Conservation (phyloP, 2,888 invertebrate genomes). For the Eristalis tenax region DNA sequence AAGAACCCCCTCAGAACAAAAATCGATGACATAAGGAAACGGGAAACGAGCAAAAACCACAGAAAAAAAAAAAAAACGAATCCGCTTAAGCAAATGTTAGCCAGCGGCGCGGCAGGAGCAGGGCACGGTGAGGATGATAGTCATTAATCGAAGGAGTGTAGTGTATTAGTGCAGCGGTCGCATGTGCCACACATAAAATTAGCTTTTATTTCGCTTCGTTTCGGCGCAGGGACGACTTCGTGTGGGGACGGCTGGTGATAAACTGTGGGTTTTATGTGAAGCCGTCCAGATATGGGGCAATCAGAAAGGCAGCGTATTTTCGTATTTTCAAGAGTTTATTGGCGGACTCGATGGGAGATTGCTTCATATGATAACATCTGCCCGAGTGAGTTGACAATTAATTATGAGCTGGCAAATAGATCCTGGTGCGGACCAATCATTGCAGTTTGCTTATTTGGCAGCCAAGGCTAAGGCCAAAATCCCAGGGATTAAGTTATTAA, state of each 20-base stretch:
- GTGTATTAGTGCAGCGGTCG: constrained; percentile 46
- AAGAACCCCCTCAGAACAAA: constrained; percentile 24
- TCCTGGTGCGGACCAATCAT: background rate
- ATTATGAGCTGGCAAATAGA: constrained; percentile 19
- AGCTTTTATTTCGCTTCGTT: constrained; percentile 12
- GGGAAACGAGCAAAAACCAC: background rate
- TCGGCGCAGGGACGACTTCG: background rate
- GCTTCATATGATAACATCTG: constrained; percentile 18
- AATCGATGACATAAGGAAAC: constrained; percentile 38
- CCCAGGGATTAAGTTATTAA: constrained; percentile 3
- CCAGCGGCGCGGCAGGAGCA: background rate
- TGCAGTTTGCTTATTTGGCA: background rate
- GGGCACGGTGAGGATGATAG: background rate
- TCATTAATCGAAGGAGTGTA: constrained; percentile 21
- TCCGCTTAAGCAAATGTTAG: constrained; percentile 22
- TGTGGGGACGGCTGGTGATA: constrained; percentile 25
- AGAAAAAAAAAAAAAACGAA: constrained; percentile 32
- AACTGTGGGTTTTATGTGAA: constrained; percentile 56
- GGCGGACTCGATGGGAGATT: constrained; percentile 5
- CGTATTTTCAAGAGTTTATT: constrained; percentile 39
- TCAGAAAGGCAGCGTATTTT: constrained; percentile 8
- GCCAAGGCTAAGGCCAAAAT: background rate
- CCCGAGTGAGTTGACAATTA: constrained; percentile 34
- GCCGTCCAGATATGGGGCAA: constrained; percentile 26
- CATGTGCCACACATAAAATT: constrained; percentile 58